Percentiles rank a stretch among this genome's conserved stretches.
phyloP scores from a whole-genome alignment of 2,113 vertebrate species.

The Aleadryas rufinucha region DNA sequence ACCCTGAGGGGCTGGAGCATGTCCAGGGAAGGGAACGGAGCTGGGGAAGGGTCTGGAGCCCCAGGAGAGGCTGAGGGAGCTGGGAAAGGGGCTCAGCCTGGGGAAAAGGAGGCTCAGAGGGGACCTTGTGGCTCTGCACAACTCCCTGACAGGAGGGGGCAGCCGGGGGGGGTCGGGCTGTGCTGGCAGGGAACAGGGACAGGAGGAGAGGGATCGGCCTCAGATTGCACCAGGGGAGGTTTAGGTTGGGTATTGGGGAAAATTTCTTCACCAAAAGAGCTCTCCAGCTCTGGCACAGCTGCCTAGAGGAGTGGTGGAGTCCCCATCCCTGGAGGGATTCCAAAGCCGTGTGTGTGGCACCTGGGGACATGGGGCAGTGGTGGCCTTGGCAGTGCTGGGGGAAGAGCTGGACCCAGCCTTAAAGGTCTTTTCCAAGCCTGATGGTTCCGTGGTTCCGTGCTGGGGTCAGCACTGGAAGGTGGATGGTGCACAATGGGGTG shows the following conservation, averaged over 20 bases:
- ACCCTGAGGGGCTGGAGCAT: accelerated
- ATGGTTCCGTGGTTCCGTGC: accelerated
- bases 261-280: not conserved
- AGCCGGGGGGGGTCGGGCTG: not conserved
- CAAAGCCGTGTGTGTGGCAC: accelerated
- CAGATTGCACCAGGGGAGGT: accelerated
- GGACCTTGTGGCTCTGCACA: not conserved
- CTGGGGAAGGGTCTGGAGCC: not conserved
- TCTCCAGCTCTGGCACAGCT: not conserved
- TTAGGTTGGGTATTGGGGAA: accelerated
- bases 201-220: not conserved
- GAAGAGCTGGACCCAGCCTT: accelerated
- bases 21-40: accelerated
- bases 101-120: not conserved
- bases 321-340: not conserved
- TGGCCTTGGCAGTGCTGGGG: not conserved
- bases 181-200: not conserved
- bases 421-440: not conserved
- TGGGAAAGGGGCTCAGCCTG: not conserved
- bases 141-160: not conserved
- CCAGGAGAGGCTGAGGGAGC: not conserved
- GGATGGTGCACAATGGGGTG: accelerated
- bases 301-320: not conserved
- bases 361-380: accelerated
- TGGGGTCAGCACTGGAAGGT: not conserved